Conservation (phyloP, 2,113 vertebrate species). For the Sinocyclocheilus anshuiensis region DNA sequence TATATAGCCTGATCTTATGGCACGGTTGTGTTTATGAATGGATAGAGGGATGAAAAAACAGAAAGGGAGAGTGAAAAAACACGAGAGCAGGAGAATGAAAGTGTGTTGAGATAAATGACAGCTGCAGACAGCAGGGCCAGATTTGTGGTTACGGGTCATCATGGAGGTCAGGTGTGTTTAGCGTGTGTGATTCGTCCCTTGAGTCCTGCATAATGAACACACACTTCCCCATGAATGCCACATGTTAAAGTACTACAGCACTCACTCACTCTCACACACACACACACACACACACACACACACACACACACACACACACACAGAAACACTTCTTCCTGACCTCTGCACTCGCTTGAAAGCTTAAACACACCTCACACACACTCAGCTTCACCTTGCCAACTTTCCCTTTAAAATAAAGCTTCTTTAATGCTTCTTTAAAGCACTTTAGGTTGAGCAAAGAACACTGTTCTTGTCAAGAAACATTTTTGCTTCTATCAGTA, state of each 20-base stretch:
- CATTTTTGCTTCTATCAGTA: not conserved
- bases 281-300: no score
- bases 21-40: not conserved
- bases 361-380: not conserved
- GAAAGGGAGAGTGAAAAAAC: slow-evolving; percentile 41
- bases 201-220: slow-evolving; percentile 37
- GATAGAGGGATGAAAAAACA: not conserved
- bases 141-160: slow-evolving; percentile 33
- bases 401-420: not conserved
- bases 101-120: slow-evolving; percentile 43
- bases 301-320: not conserved
- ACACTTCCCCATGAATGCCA: not conserved
- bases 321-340: slow-evolving; percentile 6
- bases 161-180: slow-evolving; percentile 39
- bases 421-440: not conserved
- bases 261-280: no score
- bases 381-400: not conserved
- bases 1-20: not conserved
- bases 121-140: slow-evolving; percentile 36
- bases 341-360: not conserved
- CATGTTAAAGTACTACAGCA: slow-evolving; percentile 1
- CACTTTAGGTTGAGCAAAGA: not conserved
- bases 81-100: slow-evolving; percentile 23
- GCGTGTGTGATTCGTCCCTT: slow-evolving; percentile 31
- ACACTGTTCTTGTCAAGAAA: not conserved